A percentile compares a stretch with the other conserved stretches of the same genome.
Conservation (phyloP, 2,797 vertebrate genomes). For the Aphelocoma californica region DNA sequence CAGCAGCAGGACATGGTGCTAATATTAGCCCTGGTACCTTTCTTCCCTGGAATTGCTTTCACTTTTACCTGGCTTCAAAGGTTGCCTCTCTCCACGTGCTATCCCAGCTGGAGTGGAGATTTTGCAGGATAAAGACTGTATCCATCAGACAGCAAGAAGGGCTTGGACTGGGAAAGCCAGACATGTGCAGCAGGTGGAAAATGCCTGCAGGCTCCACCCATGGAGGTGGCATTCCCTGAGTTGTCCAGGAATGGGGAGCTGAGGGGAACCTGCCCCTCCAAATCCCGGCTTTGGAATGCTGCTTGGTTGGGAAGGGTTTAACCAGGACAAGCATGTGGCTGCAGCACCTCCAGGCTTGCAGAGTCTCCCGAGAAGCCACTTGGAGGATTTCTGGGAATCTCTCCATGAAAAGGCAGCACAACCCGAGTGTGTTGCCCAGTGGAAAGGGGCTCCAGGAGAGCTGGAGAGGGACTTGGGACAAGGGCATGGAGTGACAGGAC, state of each 20-base stretch:
- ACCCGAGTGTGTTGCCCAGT: not conserved
- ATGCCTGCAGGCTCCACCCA: not conserved
- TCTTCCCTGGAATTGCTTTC: conserved; percentile 7
- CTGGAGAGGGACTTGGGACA: not conserved
- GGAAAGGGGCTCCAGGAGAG: not conserved
- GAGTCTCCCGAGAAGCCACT: not conserved
- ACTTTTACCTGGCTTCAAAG: conserved; percentile 36
- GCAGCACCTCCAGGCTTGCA: not conserved
- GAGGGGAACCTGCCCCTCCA: not conserved
- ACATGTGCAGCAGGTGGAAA: not conserved
- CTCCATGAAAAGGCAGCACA: not conserved
- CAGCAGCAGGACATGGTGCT: not conserved
- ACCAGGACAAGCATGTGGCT: not conserved
- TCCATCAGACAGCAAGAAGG: not conserved
- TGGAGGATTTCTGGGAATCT: not conserved
- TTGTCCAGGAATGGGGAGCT: not conserved
- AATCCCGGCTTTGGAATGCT: not conserved
- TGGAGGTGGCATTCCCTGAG: not conserved
- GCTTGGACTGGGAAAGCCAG: not conserved
- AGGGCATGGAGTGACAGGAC: not conserved
- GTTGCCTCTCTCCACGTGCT: not conserved
- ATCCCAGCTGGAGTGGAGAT: not conserved
- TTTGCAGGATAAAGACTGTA: not conserved
- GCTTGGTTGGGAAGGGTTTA: not conserved
- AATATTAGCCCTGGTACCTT: conserved; percentile 19